Percentiles rank a stretch among this genome's conserved stretches.
Conservation (phyloP, 2,888 invertebrate genomes). For the Melieria picta region DNA sequence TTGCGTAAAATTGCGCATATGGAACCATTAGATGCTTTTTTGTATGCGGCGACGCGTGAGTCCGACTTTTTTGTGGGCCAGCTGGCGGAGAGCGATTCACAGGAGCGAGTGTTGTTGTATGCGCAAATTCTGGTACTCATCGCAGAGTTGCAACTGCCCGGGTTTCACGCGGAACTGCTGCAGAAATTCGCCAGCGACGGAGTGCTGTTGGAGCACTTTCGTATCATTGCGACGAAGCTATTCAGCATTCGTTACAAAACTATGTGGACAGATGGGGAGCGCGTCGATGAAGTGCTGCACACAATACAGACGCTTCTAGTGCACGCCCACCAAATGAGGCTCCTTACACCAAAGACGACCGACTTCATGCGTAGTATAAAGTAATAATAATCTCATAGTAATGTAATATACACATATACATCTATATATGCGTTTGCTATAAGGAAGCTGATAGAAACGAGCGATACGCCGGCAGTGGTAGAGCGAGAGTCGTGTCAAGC, state of each 20-base stretch:
- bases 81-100: conserved; percentile 48
- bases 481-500: conserved; percentile 24
- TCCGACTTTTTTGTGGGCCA: conserved; percentile 49
- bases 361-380: too few relatives aligned
- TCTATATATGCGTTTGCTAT: conserved; percentile 43
- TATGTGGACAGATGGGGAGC: conserved; percentile 43
- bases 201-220: conserved; percentile 48
- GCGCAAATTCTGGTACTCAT: conserved; percentile 48
- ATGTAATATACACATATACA: conserved; percentile 1
- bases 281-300: conserved; percentile 41
- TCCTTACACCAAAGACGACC: conserved; percentile 32
- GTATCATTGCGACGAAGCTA: conserved; percentile 46
- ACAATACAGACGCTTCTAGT: conserved; percentile 48
- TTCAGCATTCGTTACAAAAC: conserved; percentile 60
- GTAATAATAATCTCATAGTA: too few relatives aligned
- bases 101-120: conserved; percentile 50
- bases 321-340: conserved; percentile 44
- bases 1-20: conserved; percentile 41
- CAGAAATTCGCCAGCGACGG: conserved; percentile 47
- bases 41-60: conserved; percentile 46
- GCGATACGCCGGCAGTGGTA: conserved; percentile 31
- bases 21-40: conserved; percentile 55
- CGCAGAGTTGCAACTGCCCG: conserved; percentile 53
- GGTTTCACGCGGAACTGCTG: conserved; percentile 51
- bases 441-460: conserved; percentile 40